Conservation (phyloP, 2,888 invertebrate genomes). For the Phalangium opilio region DNA sequence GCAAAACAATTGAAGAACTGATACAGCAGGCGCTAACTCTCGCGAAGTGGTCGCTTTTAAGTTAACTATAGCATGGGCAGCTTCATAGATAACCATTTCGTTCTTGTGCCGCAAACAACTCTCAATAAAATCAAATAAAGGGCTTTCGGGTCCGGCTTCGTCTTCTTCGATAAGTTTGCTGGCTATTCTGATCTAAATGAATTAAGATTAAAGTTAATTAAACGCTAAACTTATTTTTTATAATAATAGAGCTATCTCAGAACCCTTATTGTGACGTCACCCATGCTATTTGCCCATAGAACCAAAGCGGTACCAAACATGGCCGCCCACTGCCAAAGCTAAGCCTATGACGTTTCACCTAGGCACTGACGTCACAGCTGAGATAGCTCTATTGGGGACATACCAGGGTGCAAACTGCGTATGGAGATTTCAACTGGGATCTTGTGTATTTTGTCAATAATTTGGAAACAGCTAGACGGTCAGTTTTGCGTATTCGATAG, state of each 20-base stretch:
- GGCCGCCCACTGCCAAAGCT: no score
- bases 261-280: no score
- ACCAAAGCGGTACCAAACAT: no score
- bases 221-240: no score
- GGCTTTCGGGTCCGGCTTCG: constrained; percentile 46
- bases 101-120: constrained; percentile 89
- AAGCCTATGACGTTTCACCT: no score
- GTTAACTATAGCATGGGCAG: constrained; percentile 93
- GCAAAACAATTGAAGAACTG: constrained; percentile 90
- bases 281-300: no score
- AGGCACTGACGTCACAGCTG: no score
- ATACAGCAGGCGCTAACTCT: constrained; percentile 85
- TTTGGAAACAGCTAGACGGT: constrained; percentile 90
- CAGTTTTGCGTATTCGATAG: constrained; percentile 82
- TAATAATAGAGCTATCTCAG: no score
- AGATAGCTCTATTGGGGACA: no score
- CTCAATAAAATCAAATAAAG: constrained; percentile 80
- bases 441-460: constrained; percentile 76
- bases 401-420: constrained; percentile 84
- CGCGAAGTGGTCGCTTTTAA: constrained; percentile 61
- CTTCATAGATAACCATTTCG: constrained; percentile 98
- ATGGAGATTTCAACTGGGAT: constrained; percentile 75
- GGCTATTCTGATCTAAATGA: constrained; percentile 64
- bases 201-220: no score
- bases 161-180: constrained; percentile 84